Evolutionary conservation across 1,140 invertebrate genomes (phyloP), one percentile per base, ranked within the genome.

Genomic region (Nasonia longicornis): DNA sequence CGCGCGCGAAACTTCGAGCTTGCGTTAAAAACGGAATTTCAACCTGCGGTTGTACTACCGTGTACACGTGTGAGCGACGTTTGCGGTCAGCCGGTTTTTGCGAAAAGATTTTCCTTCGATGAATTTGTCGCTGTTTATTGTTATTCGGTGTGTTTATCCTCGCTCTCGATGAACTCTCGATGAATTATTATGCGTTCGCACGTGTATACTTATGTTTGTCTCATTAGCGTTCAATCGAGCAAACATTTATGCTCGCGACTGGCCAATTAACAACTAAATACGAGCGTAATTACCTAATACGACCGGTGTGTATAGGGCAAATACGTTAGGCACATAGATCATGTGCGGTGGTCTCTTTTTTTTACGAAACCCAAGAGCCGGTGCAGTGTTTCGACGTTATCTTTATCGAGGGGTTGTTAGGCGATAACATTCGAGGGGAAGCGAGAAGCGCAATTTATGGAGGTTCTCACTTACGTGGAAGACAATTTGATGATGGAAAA

Each of bases 381-480:
- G 38, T 42, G 38, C 10, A 10, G 1, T 42, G 38, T 42, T 52
- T 52, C 48, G 48, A 52, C 11, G 8, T 10, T 42, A 42, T 42
- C 38, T 42, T 42, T 10, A 42, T 42, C 38, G 38, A 2, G 38
- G 38, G 38, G 38, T 42, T 42, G 38, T 42, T 42, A 42, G 7
- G 38, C 38, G 7, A 2, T 26, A 42, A 42, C 2, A 42, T 42
- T 42, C 38, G 7, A 42, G 38, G 2, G 38, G 38, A 7, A 42
- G 31, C 31, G 8, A 10, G 38, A 42, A 42, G 38, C 38, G 38
- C 10, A 42, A 42, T 42, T 42, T 42, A 48, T 48, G 12, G 0
- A 48, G 11, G 70, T 70, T 71, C 26, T 26, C 42, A 84, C 85
- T 85, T 72, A 85, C 85, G 83, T 83, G 29, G 81, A 83, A 80